Conservation (phyloP, 2,113 vertebrate genomes). For the Dasyurus viverrinus region DNA sequence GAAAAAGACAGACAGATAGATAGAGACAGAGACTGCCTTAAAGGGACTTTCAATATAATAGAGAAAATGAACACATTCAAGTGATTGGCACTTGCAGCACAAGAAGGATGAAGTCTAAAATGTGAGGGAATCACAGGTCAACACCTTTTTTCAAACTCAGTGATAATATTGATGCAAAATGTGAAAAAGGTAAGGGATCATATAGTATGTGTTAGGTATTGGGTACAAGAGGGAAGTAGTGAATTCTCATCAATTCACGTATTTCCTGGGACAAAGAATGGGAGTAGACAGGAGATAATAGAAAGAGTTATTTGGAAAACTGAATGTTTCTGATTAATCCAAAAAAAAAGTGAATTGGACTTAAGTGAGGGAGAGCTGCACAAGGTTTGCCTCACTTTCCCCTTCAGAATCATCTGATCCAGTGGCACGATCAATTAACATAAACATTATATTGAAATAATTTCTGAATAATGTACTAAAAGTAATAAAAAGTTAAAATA, state of each 20-base stretch:
- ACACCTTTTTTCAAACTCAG: background rate
- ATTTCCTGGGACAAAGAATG: too few relatives aligned
- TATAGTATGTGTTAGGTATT: background rate
- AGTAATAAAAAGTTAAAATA: background rate
- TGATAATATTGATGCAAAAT: background rate
- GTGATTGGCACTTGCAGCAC: background rate
- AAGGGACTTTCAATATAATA: background rate
- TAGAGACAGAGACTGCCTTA: background rate
- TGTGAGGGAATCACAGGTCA: background rate
- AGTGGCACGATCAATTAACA: background rate
- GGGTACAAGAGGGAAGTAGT: too few relatives aligned
- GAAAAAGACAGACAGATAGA: background rate
- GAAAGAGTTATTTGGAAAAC: too few relatives aligned
- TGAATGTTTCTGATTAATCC: too few relatives aligned
- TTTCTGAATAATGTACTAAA: background rate
- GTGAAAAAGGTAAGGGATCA: background rate
- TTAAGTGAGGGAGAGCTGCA: too few relatives aligned
- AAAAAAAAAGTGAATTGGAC: too few relatives aligned
- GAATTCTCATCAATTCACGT: too few relatives aligned
- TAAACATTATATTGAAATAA: background rate
- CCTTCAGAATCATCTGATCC: too few relatives aligned
- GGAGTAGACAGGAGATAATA: background rate
- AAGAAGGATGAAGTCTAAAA: background rate
- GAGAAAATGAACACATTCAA: background rate
- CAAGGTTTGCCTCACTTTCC: too few relatives aligned